Evolutionary conservation across 2,113 vertebrate species (phyloP).

Genomic region (Antidorcas marsupialis): DNA sequence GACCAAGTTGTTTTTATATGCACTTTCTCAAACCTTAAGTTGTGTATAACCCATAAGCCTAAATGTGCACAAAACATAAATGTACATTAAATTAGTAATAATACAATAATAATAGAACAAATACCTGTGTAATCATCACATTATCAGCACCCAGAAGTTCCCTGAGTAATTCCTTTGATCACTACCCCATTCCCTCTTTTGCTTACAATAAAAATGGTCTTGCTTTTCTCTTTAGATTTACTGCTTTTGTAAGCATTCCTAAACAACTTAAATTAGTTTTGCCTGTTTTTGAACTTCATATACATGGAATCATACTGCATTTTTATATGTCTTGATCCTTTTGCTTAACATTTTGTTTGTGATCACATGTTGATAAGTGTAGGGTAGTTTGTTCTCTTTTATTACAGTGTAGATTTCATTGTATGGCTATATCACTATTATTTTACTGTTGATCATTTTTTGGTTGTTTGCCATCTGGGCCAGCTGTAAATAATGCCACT

Average conservation of each 20-base stretch:
- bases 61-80: background rate
- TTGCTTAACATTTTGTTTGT: background rate
- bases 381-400: background rate
- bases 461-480: background rate
- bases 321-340: background rate
- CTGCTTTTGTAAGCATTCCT: background rate
- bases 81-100: background rate
- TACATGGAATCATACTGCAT: background rate
- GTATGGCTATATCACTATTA: background rate
- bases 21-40: background rate
- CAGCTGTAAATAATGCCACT: background rate
- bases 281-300: background rate
- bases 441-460: background rate
- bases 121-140: background rate
- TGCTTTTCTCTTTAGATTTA: conserved; percentile 22
- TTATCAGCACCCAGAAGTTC: background rate
- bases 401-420: background rate
- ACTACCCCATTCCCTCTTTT: background rate
- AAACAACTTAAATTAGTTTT: background rate
- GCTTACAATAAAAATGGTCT: background rate
- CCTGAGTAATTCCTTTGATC: background rate
- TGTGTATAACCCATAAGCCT: background rate
- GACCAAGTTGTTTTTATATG: background rate
- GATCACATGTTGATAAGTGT: background rate
- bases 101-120: background rate